phyloP scores from a whole-genome alignment of 1,140 invertebrate species.

The Drosophila navojoa region DNA sequence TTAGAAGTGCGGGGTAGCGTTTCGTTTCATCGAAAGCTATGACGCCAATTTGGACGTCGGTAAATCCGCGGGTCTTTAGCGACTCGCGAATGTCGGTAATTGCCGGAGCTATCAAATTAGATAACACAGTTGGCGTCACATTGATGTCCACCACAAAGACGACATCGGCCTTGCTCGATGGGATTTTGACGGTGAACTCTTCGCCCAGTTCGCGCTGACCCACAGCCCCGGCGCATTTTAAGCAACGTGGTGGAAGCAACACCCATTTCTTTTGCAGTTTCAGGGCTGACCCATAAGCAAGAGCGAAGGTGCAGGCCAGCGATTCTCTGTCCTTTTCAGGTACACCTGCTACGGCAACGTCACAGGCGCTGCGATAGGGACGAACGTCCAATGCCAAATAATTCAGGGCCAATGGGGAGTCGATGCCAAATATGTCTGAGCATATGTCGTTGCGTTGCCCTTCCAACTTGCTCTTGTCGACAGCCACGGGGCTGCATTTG shows the following conservation, averaged over 20 bases:
- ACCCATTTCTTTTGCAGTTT: slow-evolving; percentile 85
- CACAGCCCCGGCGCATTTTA: slow-evolving; percentile 86
- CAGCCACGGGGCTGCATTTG: slow-evolving; percentile 85
- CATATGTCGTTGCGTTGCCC: slow-evolving; percentile 84
- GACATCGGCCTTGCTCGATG: slow-evolving; percentile 89
- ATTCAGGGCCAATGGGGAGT: slow-evolving; percentile 85
- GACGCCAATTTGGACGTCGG: slow-evolving; percentile 86
- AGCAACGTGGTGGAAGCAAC: slow-evolving; percentile 86
- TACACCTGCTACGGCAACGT: slow-evolving; percentile 85
- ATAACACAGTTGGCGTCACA: slow-evolving; percentile 78
- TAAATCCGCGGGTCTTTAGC: slow-evolving; percentile 85
- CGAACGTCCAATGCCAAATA: slow-evolving; percentile 79
- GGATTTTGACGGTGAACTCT: slow-evolving; percentile 87
- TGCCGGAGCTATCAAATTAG: slow-evolving; percentile 80
- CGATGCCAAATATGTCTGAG: slow-evolving; percentile 87
- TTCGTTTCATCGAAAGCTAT: slow-evolving; percentile 86
- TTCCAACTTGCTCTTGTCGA: slow-evolving; percentile 84
- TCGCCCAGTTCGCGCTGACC: slow-evolving; percentile 85
- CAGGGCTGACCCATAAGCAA: slow-evolving; percentile 86
- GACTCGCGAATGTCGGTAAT: slow-evolving; percentile 82
- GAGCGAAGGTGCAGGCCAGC: slow-evolving; percentile 86
- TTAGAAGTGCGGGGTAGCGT: slow-evolving; percentile 85
- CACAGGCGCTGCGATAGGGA: slow-evolving; percentile 87
- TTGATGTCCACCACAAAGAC: slow-evolving; percentile 88
- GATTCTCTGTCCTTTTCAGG: slow-evolving; percentile 85